Evolutionary conservation across 2,113 vertebrate genomes (phyloP).

Genomic region (Syngnathus floridae): DNA sequence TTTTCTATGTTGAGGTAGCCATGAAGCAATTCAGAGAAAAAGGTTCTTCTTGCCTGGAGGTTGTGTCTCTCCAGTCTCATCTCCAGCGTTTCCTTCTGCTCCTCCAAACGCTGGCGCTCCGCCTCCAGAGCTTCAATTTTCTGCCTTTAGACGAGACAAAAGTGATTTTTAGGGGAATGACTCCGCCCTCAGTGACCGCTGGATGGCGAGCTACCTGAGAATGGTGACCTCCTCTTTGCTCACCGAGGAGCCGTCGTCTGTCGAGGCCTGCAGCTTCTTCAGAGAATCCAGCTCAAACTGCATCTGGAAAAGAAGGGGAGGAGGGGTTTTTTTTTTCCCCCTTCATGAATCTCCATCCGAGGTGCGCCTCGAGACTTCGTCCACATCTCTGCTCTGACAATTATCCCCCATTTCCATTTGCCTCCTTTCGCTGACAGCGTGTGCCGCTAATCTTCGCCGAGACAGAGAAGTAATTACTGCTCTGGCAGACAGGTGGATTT

Average conservation of each 20-base stretch:
- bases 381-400: conserved; percentile 20
- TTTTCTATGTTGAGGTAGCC: too few relatives aligned
- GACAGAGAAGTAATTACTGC: conserved; percentile 59
- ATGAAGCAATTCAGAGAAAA: too few relatives aligned
- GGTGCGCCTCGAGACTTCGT: not conserved
- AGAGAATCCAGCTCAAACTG: conserved; percentile 64
- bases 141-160: conserved; percentile 59
- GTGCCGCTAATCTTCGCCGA: conserved; percentile 35
- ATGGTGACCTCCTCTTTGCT: conserved; percentile 63
- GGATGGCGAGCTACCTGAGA: conserved; percentile 55
- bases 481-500: conserved; percentile 60
- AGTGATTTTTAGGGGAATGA: too few relatives aligned
- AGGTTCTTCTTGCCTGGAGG: conserved; percentile 75
- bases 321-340: too few relatives aligned
- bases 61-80: conserved; percentile 82
- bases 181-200: too few relatives aligned
- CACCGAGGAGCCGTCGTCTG: conserved; percentile 39
- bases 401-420: conserved; percentile 39
- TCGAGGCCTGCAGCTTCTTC: conserved; percentile 58
- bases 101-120: conserved; percentile 78
- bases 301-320: conserved; percentile 39
- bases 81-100: conserved; percentile 80
- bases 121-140: conserved; percentile 90
- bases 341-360: not conserved
- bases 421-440: conserved; percentile 30